These are phyloP conservation scores for Schrankia costaestrigalis DNA, from an alignment of 2,888 invertebrate species.

Conservation along the genomic window DNA sequence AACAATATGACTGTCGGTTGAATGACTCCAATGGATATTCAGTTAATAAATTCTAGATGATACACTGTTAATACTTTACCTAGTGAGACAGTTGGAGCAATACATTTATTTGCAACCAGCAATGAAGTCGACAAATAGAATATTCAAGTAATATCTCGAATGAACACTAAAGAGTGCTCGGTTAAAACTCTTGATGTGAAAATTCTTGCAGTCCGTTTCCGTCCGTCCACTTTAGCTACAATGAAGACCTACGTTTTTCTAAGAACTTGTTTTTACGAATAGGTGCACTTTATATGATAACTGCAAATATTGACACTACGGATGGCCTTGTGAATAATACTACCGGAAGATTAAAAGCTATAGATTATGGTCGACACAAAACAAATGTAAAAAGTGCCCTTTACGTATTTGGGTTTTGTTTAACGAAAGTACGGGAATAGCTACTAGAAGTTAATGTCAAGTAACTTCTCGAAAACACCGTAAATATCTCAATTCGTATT, in stretches of 20 bases:
- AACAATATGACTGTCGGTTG: conserved; percentile 10
- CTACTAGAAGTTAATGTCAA: too few relatives aligned
- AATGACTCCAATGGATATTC: conserved; percentile 6
- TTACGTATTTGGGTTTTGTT: too few relatives aligned
- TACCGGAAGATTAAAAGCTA: neutral
- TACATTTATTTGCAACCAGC: neutral
- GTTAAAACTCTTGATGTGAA: neutral
- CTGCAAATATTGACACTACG: conserved; percentile 6
- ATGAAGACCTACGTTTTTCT: too few relatives aligned
- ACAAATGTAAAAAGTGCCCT: neutral
- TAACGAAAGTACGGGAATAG: too few relatives aligned
- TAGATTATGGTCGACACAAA: neutral
- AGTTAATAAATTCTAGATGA: neutral
- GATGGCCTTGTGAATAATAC: conserved; percentile 2
- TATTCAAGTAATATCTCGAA: too few relatives aligned
- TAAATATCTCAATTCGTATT: too few relatives aligned
- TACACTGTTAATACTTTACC: neutral
- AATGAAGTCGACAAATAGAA: neutral
- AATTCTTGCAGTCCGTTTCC: neutral
- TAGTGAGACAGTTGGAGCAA: neutral
- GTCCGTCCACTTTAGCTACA: too few relatives aligned
- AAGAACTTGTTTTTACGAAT: neutral
- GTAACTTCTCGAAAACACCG: too few relatives aligned
- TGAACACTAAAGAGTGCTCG: neutral
- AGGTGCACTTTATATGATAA: neutral